Conservation (phyloP, 2,113 vertebrate genomes). For the Stegostoma tigrinum region DNA sequence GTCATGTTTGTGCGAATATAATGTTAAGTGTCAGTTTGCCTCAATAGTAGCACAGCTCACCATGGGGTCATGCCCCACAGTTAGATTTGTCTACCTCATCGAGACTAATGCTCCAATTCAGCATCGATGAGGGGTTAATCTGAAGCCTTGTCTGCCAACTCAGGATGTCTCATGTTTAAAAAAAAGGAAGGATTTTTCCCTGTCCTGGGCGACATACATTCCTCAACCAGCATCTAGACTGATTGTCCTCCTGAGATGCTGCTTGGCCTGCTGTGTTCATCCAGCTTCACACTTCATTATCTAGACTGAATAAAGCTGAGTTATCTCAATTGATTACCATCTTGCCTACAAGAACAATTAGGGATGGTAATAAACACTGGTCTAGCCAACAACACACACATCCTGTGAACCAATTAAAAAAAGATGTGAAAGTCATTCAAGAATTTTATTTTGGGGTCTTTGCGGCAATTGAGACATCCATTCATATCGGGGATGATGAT, state of each 20-base stretch:
- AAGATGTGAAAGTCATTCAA: too few species aligned
- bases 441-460: too few species aligned
- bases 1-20: not conserved
- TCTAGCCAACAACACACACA: too few species aligned
- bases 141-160: not conserved
- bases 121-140: not conserved
- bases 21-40: not conserved
- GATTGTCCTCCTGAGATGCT: too few species aligned
- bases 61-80: not conserved
- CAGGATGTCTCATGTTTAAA: not conserved
- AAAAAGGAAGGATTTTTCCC: not conserved
- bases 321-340: too few species aligned
- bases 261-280: too few species aligned
- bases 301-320: not conserved
- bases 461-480: too few species aligned
- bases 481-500: too few species aligned
- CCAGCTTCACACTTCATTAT: too few species aligned
- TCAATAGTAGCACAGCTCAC: not conserved
- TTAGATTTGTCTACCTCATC: not conserved
- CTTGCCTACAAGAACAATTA: too few species aligned
- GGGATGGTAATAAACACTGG: too few species aligned
- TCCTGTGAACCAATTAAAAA: too few species aligned
- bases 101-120: not conserved
- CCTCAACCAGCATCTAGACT: not conserved
- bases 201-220: not conserved